Evolutionary conservation across 2,888 invertebrate genomes (phyloP).

Genomic region (Theodoxus fluviatilis): DNA sequence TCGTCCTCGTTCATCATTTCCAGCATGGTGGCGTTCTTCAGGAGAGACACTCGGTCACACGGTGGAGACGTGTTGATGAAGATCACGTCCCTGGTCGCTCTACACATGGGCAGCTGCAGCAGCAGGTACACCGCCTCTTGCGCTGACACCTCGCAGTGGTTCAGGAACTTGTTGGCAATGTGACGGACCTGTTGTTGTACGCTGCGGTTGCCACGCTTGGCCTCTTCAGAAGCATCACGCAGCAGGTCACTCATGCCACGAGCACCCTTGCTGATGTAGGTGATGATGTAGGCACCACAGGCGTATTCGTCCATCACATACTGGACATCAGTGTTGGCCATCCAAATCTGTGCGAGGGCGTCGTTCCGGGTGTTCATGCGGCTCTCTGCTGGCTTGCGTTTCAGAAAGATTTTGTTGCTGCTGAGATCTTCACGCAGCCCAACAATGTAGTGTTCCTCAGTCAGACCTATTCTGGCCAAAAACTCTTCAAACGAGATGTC

Average conservation of each 20-base stretch:
- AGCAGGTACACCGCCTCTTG: slow-evolving; percentile 46
- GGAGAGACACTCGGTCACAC: no score
- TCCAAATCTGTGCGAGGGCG: not conserved
- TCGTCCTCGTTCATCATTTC: no score
- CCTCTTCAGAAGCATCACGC: slow-evolving; percentile 35
- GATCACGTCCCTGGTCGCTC: no score
- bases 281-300: slow-evolving; percentile 33
- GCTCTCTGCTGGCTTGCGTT: slow-evolving; percentile 4
- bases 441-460: slow-evolving; percentile 12
- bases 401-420: slow-evolving; percentile 1
- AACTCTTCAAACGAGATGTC: not conserved
- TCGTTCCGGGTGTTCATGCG: slow-evolving; percentile 13
- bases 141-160: slow-evolving; percentile 43
- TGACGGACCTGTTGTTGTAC: slow-evolving; percentile 33
- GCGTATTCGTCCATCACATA: slow-evolving; percentile 16
- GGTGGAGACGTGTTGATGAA: no score
- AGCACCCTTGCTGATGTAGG: slow-evolving; percentile 39
- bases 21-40: no score
- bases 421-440: not conserved
- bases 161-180: slow-evolving; percentile 44
- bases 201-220: slow-evolving; percentile 27
- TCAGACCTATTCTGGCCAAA: not conserved
- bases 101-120: slow-evolving; percentile 39
- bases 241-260: slow-evolving; percentile 39
- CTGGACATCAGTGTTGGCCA: slow-evolving; percentile 20